Evolutionary conservation across 2,113 vertebrate species (phyloP).

Genomic region (Phocoena sinus): DNA sequence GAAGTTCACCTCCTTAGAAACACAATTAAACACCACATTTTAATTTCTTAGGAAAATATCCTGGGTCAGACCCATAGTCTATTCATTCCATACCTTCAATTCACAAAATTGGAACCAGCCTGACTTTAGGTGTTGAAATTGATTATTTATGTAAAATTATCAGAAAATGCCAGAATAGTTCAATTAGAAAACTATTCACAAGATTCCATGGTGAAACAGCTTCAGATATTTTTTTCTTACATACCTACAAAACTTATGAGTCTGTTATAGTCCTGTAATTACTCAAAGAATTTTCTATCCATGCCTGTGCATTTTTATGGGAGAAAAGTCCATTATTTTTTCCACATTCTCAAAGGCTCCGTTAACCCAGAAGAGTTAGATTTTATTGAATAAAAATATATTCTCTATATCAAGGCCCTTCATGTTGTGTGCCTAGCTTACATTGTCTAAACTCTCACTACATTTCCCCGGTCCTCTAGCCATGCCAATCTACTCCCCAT

Average conservation of each 20-base stretch:
- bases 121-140: background rate
- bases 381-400: background rate
- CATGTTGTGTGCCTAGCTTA: background rate
- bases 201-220: background rate
- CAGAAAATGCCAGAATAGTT: background rate
- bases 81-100: background rate
- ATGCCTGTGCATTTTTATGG: background rate
- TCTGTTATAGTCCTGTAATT: background rate
- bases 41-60: constrained; percentile 9
- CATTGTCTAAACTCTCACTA: background rate
- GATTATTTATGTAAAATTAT: background rate
- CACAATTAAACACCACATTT: background rate
- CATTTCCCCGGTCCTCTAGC: background rate
- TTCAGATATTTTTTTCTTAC: background rate
- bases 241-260: background rate
- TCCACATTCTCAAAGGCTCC: background rate
- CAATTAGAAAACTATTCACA: background rate
- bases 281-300: background rate
- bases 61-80: background rate
- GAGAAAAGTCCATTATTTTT: background rate
- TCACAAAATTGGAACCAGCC: background rate
- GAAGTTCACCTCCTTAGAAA: background rate
- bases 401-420: background rate
- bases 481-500: background rate
- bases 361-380: background rate